Evolutionary conservation across 2,113 vertebrate genomes (phyloP).

Genomic region (Ploceus nigricollis): DNA sequence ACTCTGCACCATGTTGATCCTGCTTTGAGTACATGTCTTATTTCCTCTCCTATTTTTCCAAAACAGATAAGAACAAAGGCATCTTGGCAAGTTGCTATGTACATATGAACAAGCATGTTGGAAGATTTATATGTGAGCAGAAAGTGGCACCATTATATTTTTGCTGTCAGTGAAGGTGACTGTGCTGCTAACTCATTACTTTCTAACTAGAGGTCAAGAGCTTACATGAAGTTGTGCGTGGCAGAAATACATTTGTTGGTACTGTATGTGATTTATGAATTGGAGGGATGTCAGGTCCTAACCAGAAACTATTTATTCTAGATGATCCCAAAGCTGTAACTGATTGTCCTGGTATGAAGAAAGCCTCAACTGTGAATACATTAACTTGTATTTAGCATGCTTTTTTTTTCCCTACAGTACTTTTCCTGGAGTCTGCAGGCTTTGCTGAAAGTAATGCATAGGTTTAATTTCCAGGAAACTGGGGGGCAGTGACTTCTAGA

Average conservation of each 20-base stretch:
- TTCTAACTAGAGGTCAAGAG: background rate
- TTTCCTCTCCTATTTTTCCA: constrained; percentile 35
- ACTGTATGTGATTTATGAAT: background rate
- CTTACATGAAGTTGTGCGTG: background rate
- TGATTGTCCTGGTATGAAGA: background rate
- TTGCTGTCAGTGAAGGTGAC: background rate
- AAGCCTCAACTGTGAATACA: background rate
- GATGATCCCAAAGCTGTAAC: background rate
- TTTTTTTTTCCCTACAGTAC: background rate
- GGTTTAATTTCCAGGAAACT: background rate
- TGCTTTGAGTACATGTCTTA: background rate
- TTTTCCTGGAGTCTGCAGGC: background rate
- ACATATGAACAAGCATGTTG: background rate
- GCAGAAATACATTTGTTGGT: background rate
- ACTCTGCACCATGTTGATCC: background rate
- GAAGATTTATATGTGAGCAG: background rate
- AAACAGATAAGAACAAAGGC: constrained; percentile 10
- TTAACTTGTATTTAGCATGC: background rate
- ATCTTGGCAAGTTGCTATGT: background rate
- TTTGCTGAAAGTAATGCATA: background rate
- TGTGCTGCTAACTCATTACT: background rate
- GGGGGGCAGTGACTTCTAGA: background rate
- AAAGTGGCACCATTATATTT: background rate
- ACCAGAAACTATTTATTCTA: background rate
- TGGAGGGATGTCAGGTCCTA: background rate